Evolutionary conservation across 2,888 invertebrate genomes (phyloP), one percentile per base, ranked within the genome.

Genomic region (Boloria selene): DNA sequence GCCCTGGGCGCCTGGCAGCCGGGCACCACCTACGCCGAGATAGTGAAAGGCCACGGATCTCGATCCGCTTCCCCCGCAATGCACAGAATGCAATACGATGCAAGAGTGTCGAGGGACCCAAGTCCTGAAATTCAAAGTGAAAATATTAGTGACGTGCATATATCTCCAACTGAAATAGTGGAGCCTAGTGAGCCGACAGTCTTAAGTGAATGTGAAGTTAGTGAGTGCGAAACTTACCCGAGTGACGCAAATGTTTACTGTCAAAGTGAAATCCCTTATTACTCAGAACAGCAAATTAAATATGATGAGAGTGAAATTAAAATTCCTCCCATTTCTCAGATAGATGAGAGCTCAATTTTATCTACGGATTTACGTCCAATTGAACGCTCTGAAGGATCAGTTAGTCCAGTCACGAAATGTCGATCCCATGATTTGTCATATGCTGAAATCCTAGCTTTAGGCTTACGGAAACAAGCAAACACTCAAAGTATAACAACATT

Each of bases 1-100:
- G 31, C n/a, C 16, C 82, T 96, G 96, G 49, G 50, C 16, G 94
- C 95, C 80, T 96, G 96, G 96, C 82, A 92, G 52, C 95, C 95
- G 3, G 96, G 95, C 26, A 94, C 95, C 56, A 94, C 96, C 55
- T 97, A 97, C 83, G 96, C 97, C 56, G 96, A 96, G 86, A 95
- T 97, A 71, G 93, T 97, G 69, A 94, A 94, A 74, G 96, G 96
- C 90, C 77, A 79, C 71, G 79, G 81, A 79, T 87, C 87, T 53
- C 79, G 90, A 71, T 86, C 90, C 69, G 84, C 85, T 78, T 85
- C 90, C 56, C 77, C 80, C 14, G 78, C 79, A 67, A 72, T 66
- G 72, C 80, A 74, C 71, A 77, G 75, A 75, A 67, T 68, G 72
- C 74, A 62, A 63, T 65, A 67, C 59, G 75, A 73, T 59, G 65